Conservation (phyloP, 2,113 vertebrate genomes). For the Ginglymostoma cirratum region DNA sequence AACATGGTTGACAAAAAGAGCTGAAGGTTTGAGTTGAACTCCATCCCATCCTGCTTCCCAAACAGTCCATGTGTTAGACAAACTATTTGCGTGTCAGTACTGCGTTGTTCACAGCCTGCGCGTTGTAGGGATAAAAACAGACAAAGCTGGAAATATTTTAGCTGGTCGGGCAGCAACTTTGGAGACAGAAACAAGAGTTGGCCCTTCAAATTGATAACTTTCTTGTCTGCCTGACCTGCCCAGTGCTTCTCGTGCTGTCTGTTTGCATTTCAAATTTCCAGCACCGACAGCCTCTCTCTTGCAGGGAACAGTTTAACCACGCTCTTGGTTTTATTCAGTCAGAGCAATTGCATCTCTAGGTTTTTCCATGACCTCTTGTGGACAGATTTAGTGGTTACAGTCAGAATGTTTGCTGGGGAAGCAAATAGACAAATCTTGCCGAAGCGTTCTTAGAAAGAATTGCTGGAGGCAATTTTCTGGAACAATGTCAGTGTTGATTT, state of each 20-base stretch:
- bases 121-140: not conserved
- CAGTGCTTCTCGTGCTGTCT: not conserved
- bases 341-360: not conserved
- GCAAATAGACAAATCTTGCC: not conserved
- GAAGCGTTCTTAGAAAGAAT: not conserved
- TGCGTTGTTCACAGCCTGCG: not conserved
- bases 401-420: not conserved
- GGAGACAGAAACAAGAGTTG: not conserved
- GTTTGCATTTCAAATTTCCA: not conserved
- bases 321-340: not conserved
- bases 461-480: not conserved
- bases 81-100: not conserved
- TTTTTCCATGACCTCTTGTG: slow-evolving; percentile 6
- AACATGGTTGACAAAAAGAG: not conserved
- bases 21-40: not conserved
- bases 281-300: not conserved
- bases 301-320: not conserved
- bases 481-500: not conserved
- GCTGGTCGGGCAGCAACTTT: not conserved
- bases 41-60: not conserved
- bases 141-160: not conserved
- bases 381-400: not conserved
- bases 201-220: not conserved
- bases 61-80: not conserved
- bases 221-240: not conserved